Evolutionary conservation across 2,113 vertebrate genomes (phyloP).

Genomic region (Acrocephalus arundinaceus): DNA sequence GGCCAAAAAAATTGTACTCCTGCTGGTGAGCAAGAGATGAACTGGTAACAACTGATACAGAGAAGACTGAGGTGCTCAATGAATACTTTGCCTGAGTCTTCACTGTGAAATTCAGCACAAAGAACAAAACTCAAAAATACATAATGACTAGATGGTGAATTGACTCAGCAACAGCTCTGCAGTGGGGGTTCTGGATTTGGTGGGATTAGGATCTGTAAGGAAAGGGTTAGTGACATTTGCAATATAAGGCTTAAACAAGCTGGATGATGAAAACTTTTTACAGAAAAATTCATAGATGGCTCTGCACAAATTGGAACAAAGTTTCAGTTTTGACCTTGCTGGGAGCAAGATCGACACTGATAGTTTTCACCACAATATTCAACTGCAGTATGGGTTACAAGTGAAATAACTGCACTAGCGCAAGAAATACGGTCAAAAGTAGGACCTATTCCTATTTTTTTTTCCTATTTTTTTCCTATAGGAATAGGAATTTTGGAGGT

Average conservation of each 20-base stretch:
- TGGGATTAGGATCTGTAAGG: not conserved
- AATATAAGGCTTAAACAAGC: not conserved
- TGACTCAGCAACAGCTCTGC: not conserved
- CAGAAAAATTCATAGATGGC: not conserved
- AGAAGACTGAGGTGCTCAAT: not conserved
- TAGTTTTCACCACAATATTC: not conserved
- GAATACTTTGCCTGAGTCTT: not conserved
- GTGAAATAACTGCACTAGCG: not conserved
- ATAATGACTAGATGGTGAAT: not conserved
- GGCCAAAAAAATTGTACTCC: not conserved
- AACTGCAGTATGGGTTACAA: not conserved
- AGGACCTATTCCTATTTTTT: not conserved
- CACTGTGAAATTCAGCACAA: not conserved
- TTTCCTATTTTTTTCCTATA: no score
- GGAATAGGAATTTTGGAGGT: not conserved
- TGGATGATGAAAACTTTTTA: not conserved
- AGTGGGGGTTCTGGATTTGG: not conserved
- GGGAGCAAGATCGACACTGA: rapidly evolving
- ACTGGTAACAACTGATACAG: not conserved
- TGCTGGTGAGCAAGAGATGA: not conserved
- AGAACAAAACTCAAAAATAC: not conserved
- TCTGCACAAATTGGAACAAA: not conserved
- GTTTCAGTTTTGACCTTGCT: not conserved
- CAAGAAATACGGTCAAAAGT: not conserved
- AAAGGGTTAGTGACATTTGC: not conserved